Base-by-base conservation (phyloP, 1,140 invertebrate genomes). In the Chelonus insularis region DNA sequence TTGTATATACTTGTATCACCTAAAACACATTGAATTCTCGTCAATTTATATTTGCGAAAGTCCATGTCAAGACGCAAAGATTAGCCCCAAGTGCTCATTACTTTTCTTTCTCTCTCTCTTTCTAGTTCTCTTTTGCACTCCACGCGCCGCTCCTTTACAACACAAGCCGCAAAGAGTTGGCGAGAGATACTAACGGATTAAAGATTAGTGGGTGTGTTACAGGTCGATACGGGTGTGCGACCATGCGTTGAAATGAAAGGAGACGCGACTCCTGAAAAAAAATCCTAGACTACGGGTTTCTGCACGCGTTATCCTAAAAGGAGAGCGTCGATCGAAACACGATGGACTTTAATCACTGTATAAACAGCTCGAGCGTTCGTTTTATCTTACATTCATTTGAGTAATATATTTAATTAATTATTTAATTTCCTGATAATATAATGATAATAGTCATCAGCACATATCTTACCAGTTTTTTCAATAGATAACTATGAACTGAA, bases 201-300 rank as follows among this genome's bases (percentile, higher is more conserved):
- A 67, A 72, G 72, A 75, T 76, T 70, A 72, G 73, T 74, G 73
- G 74, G 72, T 76, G 74, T 73, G 74, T 74, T 68, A 62, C 56
- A 60, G 61, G 43, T 63, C 56, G 58, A 67, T 70, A 70, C 72
- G 73, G 66, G 68, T 75, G 74, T 72, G 76, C 75, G 75, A 72
- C 72, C 78, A 76, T 78, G 77, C 77, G 77, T 78, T 80, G 72
- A 79, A 80, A 80, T 76, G 77, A 79, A 78, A 80, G 76, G 76
- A 79, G 76, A 78, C 76, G 77, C 71, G 67, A 62, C 63, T 61
- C 23, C 9, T 47, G 37, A 54, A 57, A 57, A 65, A 64, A 66
- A 64, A 54, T 8, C 14, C 29, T 43, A 50, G 25, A 29, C 25
- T 63, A 48, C 57, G 34, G 29, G 57, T 60, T 56, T 60, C 56